Percentiles rank a stretch among this genome's conserved stretches.
Conservation (phyloP, 2,113 vertebrate species). For the Rhodinocichla rosea region DNA sequence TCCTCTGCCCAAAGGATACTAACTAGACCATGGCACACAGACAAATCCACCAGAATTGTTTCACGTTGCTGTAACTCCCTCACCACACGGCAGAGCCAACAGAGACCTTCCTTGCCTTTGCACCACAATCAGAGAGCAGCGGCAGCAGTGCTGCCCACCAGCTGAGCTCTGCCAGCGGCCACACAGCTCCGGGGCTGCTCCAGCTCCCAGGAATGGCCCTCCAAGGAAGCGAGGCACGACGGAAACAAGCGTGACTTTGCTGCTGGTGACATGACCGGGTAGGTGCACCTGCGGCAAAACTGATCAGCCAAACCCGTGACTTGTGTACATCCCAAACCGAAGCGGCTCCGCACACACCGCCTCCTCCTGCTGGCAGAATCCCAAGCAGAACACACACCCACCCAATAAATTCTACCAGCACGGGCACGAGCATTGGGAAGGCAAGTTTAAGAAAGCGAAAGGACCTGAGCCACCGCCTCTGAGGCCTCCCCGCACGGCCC, state of each 20-base stretch:
- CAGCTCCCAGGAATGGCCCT: fast-evolving
- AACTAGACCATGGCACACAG: fast-evolving
- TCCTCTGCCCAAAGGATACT: fast-evolving
- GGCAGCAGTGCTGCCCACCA: not conserved
- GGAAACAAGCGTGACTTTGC: not conserved
- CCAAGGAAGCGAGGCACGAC: fast-evolving
- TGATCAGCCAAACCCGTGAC: not conserved
- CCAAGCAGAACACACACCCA: not conserved
- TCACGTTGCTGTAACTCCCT: fast-evolving
- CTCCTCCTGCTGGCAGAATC: not conserved
- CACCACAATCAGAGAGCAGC: not conserved
- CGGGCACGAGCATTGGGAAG: fast-evolving
- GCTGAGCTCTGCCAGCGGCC: not conserved
- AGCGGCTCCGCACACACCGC: not conserved
- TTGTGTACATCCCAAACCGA: fast-evolving
- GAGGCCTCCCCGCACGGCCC: not conserved
- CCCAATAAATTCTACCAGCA: fast-evolving
- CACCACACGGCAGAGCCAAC: not conserved
- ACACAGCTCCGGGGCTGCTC: not conserved
- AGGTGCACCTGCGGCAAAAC: fast-evolving
- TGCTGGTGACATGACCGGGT: fast-evolving
- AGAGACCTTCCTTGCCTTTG: not conserved
- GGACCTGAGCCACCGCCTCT: not conserved
- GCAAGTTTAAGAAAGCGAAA: not conserved
- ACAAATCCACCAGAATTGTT: not conserved